phyloP scores from a whole-genome alignment of 2,888 invertebrate genomes.

The Machimus atricapillus region DNA sequence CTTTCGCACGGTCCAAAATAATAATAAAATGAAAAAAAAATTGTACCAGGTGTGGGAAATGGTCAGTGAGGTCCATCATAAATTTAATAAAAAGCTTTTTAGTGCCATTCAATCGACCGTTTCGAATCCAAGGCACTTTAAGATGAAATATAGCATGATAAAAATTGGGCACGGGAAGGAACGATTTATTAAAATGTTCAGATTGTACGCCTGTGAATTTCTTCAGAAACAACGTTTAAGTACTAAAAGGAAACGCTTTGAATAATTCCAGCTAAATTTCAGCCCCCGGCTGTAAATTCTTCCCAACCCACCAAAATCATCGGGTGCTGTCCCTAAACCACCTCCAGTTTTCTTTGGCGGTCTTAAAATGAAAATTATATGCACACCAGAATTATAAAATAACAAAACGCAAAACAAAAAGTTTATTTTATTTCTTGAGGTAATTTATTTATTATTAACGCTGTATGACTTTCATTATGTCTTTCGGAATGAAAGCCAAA shows the following conservation, averaged over 20 bases:
- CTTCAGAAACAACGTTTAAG: background rate
- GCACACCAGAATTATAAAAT: constrained; percentile 21
- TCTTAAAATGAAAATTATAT: background rate
- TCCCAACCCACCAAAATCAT: background rate
- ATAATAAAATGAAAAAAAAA: background rate
- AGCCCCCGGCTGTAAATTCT: background rate
- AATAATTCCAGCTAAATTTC: background rate
- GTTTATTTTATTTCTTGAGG: constrained; percentile 52
- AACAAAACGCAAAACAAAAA: constrained; percentile 36
- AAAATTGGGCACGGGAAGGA: background rate
- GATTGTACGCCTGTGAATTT: background rate
- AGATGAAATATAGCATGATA: background rate
- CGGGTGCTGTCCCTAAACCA: background rate
- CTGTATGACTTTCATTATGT: constrained; percentile 52
- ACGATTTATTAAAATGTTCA: background rate
- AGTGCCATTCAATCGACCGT: constrained; percentile 33
- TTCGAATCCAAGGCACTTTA: background rate
- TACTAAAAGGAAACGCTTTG: background rate
- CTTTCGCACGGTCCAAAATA: background rate
- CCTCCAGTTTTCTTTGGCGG: background rate
- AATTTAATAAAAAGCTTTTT: constrained; percentile 24
- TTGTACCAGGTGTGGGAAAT: background rate
- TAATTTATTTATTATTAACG: constrained; percentile 52
- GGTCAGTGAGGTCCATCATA: constrained; percentile 10
- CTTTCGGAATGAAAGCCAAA: constrained; percentile 51